phyloP scores from a whole-genome alignment of 2,113 vertebrate genomes.

The Leuciscus idus region DNA sequence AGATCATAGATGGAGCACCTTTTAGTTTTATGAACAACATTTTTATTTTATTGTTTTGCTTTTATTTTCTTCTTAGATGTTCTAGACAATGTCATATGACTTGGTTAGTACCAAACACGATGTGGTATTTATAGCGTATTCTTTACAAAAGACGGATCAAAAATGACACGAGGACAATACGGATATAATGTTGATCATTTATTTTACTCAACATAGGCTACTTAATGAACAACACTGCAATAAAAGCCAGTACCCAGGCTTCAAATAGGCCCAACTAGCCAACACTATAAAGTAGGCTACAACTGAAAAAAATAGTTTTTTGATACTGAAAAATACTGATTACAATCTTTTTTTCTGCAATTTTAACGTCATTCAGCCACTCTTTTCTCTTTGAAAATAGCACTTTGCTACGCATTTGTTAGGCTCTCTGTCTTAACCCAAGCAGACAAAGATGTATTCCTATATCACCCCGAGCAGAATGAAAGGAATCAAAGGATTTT shows the following conservation, averaged over 20 bases:
- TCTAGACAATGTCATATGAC: neutral
- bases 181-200: neutral
- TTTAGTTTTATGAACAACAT: neutral
- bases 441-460: constrained; percentile 81
- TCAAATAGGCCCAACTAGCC: neutral
- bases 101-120: neutral
- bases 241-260: neutral
- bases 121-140: neutral
- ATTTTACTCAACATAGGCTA: neutral
- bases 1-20: too few relatives aligned
- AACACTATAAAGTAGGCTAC: neutral
- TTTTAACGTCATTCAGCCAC: neutral
- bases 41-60: neutral
- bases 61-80: neutral
- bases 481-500: constrained; percentile 88
- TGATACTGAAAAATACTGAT: neutral
- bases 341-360: neutral
- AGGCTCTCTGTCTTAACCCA: constrained; percentile 75
- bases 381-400: constrained; percentile 45
- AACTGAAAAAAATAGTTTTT: neutral
- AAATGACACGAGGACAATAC: neutral
- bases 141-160: too few relatives aligned
- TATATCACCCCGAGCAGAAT: constrained; percentile 85
- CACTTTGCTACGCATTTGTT: constrained; percentile 79
- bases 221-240: neutral